phyloP scores from a whole-genome alignment of 2,888 invertebrate species.

The Pterostichus niger region DNA sequence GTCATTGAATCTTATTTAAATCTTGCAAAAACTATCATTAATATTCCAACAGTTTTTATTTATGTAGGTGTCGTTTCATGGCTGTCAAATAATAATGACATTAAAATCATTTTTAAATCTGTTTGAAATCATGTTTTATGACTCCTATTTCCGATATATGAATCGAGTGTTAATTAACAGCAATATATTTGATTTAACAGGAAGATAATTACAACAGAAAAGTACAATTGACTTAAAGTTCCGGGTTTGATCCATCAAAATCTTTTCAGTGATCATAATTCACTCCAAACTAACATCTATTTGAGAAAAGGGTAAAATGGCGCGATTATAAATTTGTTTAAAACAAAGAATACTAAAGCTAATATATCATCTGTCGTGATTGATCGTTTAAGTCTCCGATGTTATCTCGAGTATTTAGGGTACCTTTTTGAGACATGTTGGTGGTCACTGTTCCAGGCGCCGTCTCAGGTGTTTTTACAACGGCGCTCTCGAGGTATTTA shows the following conservation, averaged over 20 bases:
- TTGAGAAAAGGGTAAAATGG: background rate
- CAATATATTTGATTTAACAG: too few relatives aligned
- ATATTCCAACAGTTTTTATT: conserved; percentile 37
- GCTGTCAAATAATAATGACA: conserved; percentile 38
- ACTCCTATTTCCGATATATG: too few relatives aligned
- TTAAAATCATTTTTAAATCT: too few relatives aligned
- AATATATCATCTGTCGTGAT: conserved; percentile 22
- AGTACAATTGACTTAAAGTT: too few relatives aligned
- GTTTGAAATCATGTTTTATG: background rate
- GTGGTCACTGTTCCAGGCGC: conserved; percentile 62
- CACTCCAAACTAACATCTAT: background rate
- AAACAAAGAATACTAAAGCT: background rate
- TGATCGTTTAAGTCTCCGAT: conserved; percentile 42
- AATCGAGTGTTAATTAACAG: too few relatives aligned
- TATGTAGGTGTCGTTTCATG: conserved; percentile 39
- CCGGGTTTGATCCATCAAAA: too few relatives aligned
- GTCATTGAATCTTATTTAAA: conserved; percentile 27
- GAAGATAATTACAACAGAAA: too few relatives aligned
- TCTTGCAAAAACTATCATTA: conserved; percentile 34
- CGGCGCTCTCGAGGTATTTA: conserved; percentile 61
- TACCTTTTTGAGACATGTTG: conserved; percentile 34
- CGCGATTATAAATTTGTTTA: background rate
- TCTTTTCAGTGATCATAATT: background rate
- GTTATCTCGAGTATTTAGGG: background rate
- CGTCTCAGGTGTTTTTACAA: conserved; percentile 65